phyloP scores from a whole-genome alignment of 2,113 vertebrate genomes.

The Petrocephalus zakoni region DNA sequence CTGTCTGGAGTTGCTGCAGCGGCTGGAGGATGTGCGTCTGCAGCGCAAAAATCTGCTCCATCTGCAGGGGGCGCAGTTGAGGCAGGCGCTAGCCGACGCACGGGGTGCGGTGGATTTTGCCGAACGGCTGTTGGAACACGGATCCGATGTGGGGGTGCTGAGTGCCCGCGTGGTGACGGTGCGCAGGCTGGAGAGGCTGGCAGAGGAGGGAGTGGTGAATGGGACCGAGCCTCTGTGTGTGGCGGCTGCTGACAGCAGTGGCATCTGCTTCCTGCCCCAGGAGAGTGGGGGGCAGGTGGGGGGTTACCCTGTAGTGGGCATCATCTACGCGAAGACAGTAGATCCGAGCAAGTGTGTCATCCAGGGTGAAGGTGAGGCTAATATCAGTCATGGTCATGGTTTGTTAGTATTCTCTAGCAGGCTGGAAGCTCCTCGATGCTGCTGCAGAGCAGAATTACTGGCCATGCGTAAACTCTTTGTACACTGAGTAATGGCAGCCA shows the following conservation, averaged over 20 bases:
- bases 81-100: conserved; percentile 77
- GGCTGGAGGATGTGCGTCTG: conserved; percentile 67
- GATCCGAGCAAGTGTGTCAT: conserved; percentile 73
- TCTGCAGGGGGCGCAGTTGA: conserved; percentile 76
- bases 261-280: conserved; percentile 67
- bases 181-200: conserved; percentile 65
- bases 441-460: neutral
- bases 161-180: conserved; percentile 70
- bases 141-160: conserved; percentile 79
- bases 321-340: conserved; percentile 61
- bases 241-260: conserved; percentile 48
- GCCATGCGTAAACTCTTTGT: neutral
- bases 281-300: conserved; percentile 68
- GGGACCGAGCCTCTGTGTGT: conserved; percentile 34
- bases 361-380: conserved; percentile 74
- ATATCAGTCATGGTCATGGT: neutral
- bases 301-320: conserved; percentile 76
- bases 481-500: neutral
- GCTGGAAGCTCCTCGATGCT: neutral
- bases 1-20: conserved; percentile 66
- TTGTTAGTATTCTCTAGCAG: neutral
- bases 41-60: conserved; percentile 73
- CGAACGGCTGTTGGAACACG: conserved; percentile 65
- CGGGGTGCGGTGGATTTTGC: conserved; percentile 71
- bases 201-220: conserved; percentile 44